Evolutionary conservation across 2,888 invertebrate genomes (phyloP).

Genomic region (Pemphredon lugubris): DNA sequence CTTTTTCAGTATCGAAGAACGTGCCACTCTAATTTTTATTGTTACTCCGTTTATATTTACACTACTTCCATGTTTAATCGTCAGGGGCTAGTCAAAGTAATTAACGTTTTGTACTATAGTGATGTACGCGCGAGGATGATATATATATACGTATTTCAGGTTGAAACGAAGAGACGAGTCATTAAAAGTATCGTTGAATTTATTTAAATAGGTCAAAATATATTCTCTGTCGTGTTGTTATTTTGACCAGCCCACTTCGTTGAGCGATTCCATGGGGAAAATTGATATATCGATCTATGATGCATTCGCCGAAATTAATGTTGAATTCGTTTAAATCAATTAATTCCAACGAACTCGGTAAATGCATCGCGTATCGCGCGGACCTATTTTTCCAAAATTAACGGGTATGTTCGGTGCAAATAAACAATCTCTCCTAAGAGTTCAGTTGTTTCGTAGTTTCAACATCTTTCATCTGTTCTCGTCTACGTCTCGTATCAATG

Average conservation of each 20-base stretch:
- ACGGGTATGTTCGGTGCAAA: constrained; percentile 5
- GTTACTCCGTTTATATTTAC: constrained; percentile 1
- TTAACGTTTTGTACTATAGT: not conserved
- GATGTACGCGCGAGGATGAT: no score
- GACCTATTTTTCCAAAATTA: constrained; percentile 25
- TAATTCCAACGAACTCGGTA: no score
- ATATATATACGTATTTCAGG: no score
- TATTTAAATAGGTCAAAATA: no score
- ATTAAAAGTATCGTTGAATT: no score
- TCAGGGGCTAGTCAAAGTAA: not conserved
- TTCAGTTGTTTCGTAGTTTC: constrained; percentile 25
- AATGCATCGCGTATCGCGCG: not conserved
- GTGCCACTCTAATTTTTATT: constrained; percentile 33
- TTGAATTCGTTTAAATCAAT: no score
- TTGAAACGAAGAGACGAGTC: no score
- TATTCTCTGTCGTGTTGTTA: not conserved
- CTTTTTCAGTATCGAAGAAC: constrained; percentile 6
- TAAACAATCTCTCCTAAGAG: constrained; percentile 13
- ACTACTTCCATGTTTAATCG: constrained; percentile 3
- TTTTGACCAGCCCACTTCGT: constrained; percentile 1
- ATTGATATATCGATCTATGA: constrained; percentile 4
- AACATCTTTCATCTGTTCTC: constrained; percentile 33
- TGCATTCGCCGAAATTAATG: not conserved
- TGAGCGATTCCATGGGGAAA: not conserved
- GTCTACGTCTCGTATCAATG: not conserved